Evolutionary conservation across 2,113 vertebrate genomes (phyloP), one percentile per base, ranked within the genome.

Genomic region (Syngnathoides biaculeatus): DNA sequence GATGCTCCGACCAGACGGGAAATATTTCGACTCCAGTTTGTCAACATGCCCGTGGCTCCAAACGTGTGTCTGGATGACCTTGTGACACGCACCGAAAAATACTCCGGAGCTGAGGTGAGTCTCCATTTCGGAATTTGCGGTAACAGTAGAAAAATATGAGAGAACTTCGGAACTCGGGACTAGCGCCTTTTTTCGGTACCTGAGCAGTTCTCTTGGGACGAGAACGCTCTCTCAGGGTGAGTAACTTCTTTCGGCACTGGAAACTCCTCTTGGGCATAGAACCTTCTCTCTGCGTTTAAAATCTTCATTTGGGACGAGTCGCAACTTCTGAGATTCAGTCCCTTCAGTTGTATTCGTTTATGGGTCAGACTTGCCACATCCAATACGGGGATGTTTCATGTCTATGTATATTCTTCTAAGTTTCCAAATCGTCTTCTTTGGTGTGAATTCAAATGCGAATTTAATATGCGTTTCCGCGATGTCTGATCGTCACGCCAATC

Each of bases 91-190:
- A 98, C 96, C 0, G 39, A 94, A 9, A 94, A 91, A 5, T 99
- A 98, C 67, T 98, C 97, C 0, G 97, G 97, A 85, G 96, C 96
- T 26, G 97, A 98, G 95, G 97, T 99, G 86, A 92, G 91, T 57
- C 22, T 27, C 55, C n/a, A 26, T 11, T 56, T 27, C 2, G 12
- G 9, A 26, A 26, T 57, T 11, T 13, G n/a, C 10, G 26, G 55
- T 26, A 19, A 47, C 64, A 27, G 62, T 17, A 19, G 17, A 17
- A 8, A 47, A 47, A 19, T 17, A 20, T 8, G 7, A 19, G 7
- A 19, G 45, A 47, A 19, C 15, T 47, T 35, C 30, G 5, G 2
- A n/a, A n/a, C 45, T 47, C 17, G 3, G 45, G 17, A 47, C 45
- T 1, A 47, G 17, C 19, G 7, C 45, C 5, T 19, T 47, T 17